Evolutionary conservation across 2,888 invertebrate species (phyloP).

Genomic region (Diarsia brunnea): DNA sequence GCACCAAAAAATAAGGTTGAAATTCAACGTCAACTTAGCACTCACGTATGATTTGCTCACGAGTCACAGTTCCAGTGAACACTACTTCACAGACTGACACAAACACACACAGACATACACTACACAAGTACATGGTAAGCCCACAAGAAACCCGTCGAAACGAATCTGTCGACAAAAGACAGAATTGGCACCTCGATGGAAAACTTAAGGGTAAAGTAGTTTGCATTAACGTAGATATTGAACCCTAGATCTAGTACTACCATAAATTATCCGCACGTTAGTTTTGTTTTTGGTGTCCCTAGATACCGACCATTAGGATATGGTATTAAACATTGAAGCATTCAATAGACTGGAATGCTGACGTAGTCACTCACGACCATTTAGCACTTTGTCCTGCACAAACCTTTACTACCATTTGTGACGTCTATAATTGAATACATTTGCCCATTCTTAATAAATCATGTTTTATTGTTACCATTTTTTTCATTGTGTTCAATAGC

Average conservation of each 20-base stretch:
- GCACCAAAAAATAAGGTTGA: constrained; percentile 40
- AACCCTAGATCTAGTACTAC: constrained; percentile 72
- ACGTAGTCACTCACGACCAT: constrained; percentile 75
- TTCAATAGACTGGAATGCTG: constrained; percentile 87
- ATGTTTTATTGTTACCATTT: constrained; percentile 77
- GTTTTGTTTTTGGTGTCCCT: constrained; percentile 80
- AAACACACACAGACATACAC: constrained; percentile 58
- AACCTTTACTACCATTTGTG: constrained; percentile 78
- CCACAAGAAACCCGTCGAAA: constrained; percentile 54
- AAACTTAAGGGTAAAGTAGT: constrained; percentile 79
- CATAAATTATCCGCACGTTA: constrained; percentile 78
- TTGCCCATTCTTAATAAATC: constrained; percentile 67
- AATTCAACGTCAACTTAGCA: constrained; percentile 38
- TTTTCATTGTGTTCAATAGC: constrained; percentile 85
- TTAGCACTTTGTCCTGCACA: constrained; percentile 69
- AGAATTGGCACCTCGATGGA: constrained; percentile 70
- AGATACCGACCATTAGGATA: constrained; percentile 80
- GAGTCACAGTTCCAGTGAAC: constrained; percentile 60
- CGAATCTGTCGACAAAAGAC: constrained; percentile 61
- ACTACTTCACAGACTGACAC: constrained; percentile 49
- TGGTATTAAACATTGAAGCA: constrained; percentile 80
- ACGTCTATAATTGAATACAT: constrained; percentile 78
- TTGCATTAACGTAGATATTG: constrained; percentile 80
- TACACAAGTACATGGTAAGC: constrained; percentile 72
- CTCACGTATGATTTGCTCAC: constrained; percentile 41